Evolutionary conservation across 2,888 invertebrate genomes (phyloP).

Genomic region (Amphipoea oculea): DNA sequence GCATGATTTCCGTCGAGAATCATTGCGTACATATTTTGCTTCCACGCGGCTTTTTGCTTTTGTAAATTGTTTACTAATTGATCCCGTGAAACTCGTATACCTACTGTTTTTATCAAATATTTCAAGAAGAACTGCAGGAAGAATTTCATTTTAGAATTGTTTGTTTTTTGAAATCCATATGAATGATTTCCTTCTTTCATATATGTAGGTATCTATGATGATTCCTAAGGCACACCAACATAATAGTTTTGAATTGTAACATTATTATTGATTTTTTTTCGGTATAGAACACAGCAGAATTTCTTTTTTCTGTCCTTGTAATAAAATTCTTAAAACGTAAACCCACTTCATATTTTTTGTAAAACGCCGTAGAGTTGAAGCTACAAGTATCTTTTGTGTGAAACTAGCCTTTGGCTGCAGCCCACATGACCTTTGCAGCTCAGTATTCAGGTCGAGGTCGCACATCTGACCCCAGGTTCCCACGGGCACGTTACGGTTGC

Average conservation of each 20-base stretch:
- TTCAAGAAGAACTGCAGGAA: neutral
- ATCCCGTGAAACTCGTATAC: neutral
- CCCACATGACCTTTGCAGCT: conserved; percentile 74
- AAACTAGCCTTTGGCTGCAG: conserved; percentile 68
- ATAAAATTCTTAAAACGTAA: neutral
- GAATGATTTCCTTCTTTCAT: neutral
- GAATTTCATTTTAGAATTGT: neutral
- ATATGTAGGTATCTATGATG: too few species aligned
- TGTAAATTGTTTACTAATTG: neutral
- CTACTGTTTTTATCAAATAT: conserved; percentile 5
- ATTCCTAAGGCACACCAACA: neutral
- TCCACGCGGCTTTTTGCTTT: conserved; percentile 5
- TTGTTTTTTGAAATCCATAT: neutral
- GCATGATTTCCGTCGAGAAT: neutral
- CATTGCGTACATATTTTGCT: neutral
- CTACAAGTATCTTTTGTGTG: conserved; percentile 60
- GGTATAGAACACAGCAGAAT: neutral
- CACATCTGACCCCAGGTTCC: conserved; percentile 71
- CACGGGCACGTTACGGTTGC: conserved; percentile 66
- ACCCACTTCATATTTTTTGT: conserved; percentile 28
- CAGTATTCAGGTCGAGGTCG: conserved; percentile 82
- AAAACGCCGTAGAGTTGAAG: conserved; percentile 26
- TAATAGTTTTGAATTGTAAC: neutral
- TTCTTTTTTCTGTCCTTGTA: neutral
- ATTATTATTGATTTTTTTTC: neutral